Evolutionary conservation across 2,797 vertebrate genomes (phyloP), one percentile per base, ranked within the genome.

Genomic region (Smutsia gigantea): DNA sequence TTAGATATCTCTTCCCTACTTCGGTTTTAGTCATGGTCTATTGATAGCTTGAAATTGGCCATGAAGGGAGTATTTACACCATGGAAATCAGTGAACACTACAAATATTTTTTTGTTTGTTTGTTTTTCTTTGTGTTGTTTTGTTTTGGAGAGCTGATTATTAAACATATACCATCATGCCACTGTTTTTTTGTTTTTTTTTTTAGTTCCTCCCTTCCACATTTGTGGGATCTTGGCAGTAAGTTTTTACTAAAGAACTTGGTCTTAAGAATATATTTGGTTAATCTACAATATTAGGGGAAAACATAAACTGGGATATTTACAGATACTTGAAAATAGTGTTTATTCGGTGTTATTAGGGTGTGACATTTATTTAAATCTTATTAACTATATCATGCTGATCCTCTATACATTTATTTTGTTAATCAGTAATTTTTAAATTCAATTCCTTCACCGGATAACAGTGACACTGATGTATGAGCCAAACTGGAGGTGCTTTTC

Each of bases 291-390:
- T 46, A 46, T 46, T 46, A 46, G 46, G 46, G 51, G 14, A 31
- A 53, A 86, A 81, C 66, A n/a, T 17, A 57, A 19, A 55, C 53
- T 89, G 53, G 14, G 17, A 12, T 37, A 71, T 87, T 82, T 74
- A 81, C 0, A 93, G 18, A 93, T 25, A 51, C 19, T 34, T 72
- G n/a, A 89, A 96, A 96, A 86, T 79, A 74, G 85, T 87, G 17
- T n/a, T 86, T 69, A 55, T 81, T 81, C 27, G 71, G 7, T 92
- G 0, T 37, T 77, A 39, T 39, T 57, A 78, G n/a, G 17, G 9
- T 15, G 49, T n/a, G 61, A 46, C 23, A 89, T 46, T 81, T 12
- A 49, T 61, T 81, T 63, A 61, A 68, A 59, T 34, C 13, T 72
- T 68, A 78, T 59, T 61, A 69, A 46, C 37, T 71, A 46, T 88